Conservation (phyloP, 2,113 vertebrate species). For the Gallinago jamesoni region DNA sequence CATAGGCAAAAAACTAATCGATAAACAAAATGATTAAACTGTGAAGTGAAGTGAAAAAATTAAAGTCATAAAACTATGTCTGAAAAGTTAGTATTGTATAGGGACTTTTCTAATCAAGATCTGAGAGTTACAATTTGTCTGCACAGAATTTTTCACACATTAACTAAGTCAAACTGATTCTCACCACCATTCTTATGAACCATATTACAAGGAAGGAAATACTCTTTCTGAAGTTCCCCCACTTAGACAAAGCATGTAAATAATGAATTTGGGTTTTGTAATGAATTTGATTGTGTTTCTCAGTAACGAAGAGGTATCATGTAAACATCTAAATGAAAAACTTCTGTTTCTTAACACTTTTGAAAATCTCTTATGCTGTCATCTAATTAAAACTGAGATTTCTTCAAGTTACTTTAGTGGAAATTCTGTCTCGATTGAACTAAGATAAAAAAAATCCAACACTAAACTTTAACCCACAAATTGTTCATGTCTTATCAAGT, state of each 20-base stretch:
- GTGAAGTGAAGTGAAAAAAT: neutral
- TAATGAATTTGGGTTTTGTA: fast-evolving
- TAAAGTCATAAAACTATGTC: neutral
- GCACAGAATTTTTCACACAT: neutral
- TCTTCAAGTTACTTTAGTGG: no score
- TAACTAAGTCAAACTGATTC: neutral
- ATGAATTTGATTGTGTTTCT: neutral
- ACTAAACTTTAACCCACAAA: no score
- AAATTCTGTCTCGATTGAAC: no score
- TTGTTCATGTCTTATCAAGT: no score
- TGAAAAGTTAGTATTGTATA: neutral
- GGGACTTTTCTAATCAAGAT: neutral
- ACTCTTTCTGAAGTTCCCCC: neutral
- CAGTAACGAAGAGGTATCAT: neutral
- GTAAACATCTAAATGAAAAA: no score
- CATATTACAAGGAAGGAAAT: neutral
- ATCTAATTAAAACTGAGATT: no score
- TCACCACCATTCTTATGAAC: neutral
- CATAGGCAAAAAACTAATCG: neutral
- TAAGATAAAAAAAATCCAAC: no score
- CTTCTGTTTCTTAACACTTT: no score
- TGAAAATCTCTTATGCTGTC: no score
- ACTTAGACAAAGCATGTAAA: neutral
- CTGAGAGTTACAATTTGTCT: neutral
- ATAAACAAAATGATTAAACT: neutral